phyloP scores from a whole-genome alignment of 2,888 invertebrate genomes.

The Podotricha telesiphe region DNA sequence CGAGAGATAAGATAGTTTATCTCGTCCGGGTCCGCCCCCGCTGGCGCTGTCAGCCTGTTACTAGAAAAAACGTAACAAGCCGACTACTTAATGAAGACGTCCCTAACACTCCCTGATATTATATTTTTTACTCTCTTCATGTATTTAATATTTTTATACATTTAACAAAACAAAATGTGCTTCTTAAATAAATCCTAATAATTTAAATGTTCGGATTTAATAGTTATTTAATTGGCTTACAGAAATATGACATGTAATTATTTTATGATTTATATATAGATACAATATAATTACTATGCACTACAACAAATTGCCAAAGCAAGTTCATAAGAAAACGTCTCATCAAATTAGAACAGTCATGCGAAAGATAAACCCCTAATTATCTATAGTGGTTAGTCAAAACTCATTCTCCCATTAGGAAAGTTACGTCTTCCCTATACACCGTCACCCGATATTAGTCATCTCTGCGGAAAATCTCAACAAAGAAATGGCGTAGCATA shows the following conservation, averaged over 20 bases:
- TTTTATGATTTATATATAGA: too few relatives aligned
- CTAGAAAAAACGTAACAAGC: constrained; percentile 51
- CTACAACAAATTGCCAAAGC: constrained; percentile 39
- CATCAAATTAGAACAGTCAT: constrained; percentile 68
- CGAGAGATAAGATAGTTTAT: constrained; percentile 74
- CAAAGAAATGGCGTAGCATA: constrained; percentile 55
- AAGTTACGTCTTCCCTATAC: constrained; percentile 57
- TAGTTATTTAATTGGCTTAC: too few relatives aligned
- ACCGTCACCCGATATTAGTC: constrained; percentile 72
- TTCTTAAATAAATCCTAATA: background rate
- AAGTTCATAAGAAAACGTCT: constrained; percentile 59
- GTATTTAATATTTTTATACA: constrained; percentile 20
- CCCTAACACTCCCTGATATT: constrained; percentile 47
- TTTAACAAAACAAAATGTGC: background rate
- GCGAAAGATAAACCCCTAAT: constrained; percentile 69
- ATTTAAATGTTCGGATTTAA: too few relatives aligned
- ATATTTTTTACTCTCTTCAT: constrained; percentile 39
- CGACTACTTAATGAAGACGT: constrained; percentile 50
- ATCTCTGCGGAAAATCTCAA: constrained; percentile 63
- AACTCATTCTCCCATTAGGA: constrained; percentile 73
- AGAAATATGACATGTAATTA: too few relatives aligned
- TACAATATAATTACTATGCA: background rate
- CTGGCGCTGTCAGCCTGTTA: constrained; percentile 53
- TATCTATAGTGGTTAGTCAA: constrained; percentile 72
- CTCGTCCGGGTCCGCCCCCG: constrained; percentile 58